Base-by-base conservation (phyloP, 1,140 invertebrate genomes). In the Leucophenga varia region DNA sequence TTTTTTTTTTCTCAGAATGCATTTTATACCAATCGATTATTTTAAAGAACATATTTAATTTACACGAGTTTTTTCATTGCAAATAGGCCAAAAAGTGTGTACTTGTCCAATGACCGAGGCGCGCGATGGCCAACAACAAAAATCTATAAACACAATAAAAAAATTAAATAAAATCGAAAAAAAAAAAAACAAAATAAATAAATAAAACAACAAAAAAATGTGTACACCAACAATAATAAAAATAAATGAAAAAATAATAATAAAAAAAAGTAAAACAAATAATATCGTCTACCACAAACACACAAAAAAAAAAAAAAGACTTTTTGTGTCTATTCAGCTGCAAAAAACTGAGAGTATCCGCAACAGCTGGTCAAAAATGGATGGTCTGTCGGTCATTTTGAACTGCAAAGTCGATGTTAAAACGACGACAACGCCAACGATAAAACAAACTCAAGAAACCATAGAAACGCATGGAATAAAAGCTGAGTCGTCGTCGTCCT, bases 51-150 rank as follows among this genome's bases (percentile, higher is more conserved):
- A 54, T 49, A 49, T 73, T 73, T 74, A 64, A 74, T 74, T 74
- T 65, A 74, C 64, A 69, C 59, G 61, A 72, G 52, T 73, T 74
- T 74, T 74, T 74, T 74, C 71, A 51, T 74, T 74, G 67, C 67
- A 72, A 74, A 74, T 74, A 74, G 71, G 71, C 71, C 71, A 70
- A 69, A 73, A 74, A 74, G 71, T 74, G 71, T 74, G 71, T 74
- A 74, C 71, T 70, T 74, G 71, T 74, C 71, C 71, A 69, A 74
- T 58, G 68, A 74, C 68, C 71, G 71, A 74, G 72, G 71, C 71
- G 71, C 71, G 71, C 71, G 71, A 74, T 74, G 71, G 71, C 71
- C 71, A 74, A 57, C 61, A 69, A 69, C 69, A 63, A 72, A 60
- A 72, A 64, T 12, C 59, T 61, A 70, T 60, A 71, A 55, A 30